Percentiles rank a stretch among this genome's conserved stretches.
phyloP scores from a whole-genome alignment of 2,113 vertebrate genomes.

The Gorilla gorilla region DNA sequence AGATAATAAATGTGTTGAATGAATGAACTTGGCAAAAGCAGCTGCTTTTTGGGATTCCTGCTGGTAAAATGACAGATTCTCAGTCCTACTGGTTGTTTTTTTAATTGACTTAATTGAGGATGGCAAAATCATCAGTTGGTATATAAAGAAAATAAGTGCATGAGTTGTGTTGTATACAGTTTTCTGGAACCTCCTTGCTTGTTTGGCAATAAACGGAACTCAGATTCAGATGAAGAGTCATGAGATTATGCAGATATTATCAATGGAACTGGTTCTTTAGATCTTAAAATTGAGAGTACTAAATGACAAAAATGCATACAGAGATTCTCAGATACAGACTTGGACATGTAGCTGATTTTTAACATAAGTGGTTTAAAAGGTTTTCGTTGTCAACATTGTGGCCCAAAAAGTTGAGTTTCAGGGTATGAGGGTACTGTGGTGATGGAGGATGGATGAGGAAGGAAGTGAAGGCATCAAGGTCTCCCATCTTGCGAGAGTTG shows the following conservation, averaged over 20 bases:
- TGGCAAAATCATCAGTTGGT: background rate
- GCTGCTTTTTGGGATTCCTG: background rate
- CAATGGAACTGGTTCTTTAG: background rate
- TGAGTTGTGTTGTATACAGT: background rate
- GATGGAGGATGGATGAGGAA: background rate
- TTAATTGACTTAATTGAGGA: background rate
- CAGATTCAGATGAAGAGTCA: background rate
- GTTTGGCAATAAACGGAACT: slow-evolving; percentile 21
- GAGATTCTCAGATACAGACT: background rate
- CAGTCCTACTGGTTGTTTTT: background rate
- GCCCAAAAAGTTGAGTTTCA: background rate
- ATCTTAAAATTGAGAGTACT: background rate
- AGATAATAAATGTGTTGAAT: background rate
- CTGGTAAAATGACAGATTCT: background rate
- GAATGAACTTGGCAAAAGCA: background rate
- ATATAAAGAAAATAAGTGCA: background rate
- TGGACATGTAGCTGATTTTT: background rate
- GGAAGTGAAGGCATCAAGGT: background rate
- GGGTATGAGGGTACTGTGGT: background rate
- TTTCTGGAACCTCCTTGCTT: background rate
- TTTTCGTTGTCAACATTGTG: background rate
- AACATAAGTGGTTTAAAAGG: background rate
- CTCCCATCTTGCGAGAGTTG: background rate
- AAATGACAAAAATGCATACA: background rate
- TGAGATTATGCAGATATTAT: background rate